phyloP scores from a whole-genome alignment of 2,113 vertebrate genomes.

The Dicerorhinus sumatrensis region DNA sequence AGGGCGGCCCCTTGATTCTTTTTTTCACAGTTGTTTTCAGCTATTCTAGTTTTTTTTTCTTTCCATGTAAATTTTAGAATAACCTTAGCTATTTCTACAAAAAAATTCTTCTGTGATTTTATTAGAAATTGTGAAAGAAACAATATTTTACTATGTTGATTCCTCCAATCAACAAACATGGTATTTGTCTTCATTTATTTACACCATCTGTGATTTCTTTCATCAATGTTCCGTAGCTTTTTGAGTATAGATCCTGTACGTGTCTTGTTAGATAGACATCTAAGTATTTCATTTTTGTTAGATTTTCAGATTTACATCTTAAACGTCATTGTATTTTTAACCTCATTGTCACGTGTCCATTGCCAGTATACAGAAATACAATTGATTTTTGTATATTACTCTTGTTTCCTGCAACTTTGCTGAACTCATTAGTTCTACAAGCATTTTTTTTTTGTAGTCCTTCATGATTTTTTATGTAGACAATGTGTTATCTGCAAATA shows the following conservation, averaged over 20 bases:
- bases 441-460: too few species aligned
- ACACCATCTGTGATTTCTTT: not conserved
- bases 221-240: too few species aligned
- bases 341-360: not conserved
- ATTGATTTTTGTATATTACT: too few species aligned
- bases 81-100: not conserved
- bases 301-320: not conserved
- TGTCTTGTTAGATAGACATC: not conserved
- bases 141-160: not conserved
- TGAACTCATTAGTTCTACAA: too few species aligned
- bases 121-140: not conserved
- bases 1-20: too few species aligned
- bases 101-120: not conserved
- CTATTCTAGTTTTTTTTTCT: not conserved
- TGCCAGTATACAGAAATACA: too few species aligned
- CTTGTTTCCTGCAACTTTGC: too few species aligned
- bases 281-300: not conserved
- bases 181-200: not conserved
- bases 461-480: too few species aligned
- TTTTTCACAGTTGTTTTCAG: not conserved
- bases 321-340: not conserved
- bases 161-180: not conserved
- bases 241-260: too few species aligned
- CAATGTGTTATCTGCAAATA: too few species aligned
- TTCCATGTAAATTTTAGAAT: not conserved